Evolutionary conservation across 2,113 vertebrate genomes (phyloP).

Genomic region (Neogobius melanostomus): DNA sequence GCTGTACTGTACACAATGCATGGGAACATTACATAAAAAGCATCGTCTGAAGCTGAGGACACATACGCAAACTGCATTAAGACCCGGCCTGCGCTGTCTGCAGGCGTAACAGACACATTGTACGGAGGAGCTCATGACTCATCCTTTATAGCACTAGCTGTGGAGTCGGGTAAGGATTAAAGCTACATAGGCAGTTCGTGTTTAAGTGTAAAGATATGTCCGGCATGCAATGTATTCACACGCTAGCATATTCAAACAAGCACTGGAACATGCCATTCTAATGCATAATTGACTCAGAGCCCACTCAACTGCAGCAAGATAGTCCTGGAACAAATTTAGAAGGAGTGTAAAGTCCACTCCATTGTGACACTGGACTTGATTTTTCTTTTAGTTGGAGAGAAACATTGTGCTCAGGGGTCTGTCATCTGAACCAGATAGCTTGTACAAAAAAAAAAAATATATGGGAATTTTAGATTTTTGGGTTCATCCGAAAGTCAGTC

Average conservation of each 20-base stretch:
- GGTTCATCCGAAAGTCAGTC: too few relatives aligned
- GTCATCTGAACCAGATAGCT: too few relatives aligned
- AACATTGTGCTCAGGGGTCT: too few relatives aligned
- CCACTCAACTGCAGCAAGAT: not conserved
- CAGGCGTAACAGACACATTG: slow-evolving; percentile 6
- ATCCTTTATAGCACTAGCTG: not conserved
- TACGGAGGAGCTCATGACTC: slow-evolving; percentile 2
- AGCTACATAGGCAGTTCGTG: not conserved
- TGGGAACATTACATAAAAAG: not conserved
- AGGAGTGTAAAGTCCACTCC: not conserved
- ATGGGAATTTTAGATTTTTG: too few relatives aligned
- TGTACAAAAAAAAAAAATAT: too few relatives aligned
- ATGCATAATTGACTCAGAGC: not conserved
- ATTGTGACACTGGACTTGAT: not conserved
- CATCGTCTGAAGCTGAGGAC: slow-evolving; percentile 8
- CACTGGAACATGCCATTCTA: not conserved
- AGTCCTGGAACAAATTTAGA: not conserved
- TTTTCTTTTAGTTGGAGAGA: too few relatives aligned
- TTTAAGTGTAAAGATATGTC: slow-evolving; percentile 24
- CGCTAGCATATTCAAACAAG: not conserved
- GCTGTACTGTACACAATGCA: slow-evolving; percentile 10
- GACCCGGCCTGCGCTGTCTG: not conserved
- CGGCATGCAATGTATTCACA: not conserved
- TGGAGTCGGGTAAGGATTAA: not conserved
- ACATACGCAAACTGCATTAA: slow-evolving; percentile 28